A percentile compares a stretch with the other conserved stretches of the same genome.
These are phyloP conservation scores for Lytechinus variegatus DNA, from an alignment of 35 echinoderm and acorn worm genomes.

Conservation along the genomic window DNA sequence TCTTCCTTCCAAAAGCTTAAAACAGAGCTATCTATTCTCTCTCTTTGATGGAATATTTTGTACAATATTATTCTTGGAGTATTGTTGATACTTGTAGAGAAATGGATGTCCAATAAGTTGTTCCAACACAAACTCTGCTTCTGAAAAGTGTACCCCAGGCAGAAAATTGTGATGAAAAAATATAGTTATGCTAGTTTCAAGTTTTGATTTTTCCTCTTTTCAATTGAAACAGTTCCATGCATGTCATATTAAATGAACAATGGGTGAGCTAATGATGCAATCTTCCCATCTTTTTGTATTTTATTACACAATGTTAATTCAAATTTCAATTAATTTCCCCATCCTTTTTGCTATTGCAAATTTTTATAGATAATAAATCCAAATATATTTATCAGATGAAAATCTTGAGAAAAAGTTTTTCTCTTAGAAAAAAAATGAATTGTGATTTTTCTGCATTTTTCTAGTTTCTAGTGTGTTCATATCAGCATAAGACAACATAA, in stretches of 20 bases:
- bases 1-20: slow-evolving; percentile 26
- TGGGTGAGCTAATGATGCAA: too few species aligned
- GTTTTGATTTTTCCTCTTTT: too few species aligned
- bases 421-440: background rate
- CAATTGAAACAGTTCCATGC: too few species aligned
- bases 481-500: background rate
- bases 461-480: background rate
- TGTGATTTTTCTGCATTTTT: background rate
- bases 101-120: too few species aligned
- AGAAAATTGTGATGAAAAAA: too few species aligned
- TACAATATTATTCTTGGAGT: too few species aligned
- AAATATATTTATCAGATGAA: background rate
- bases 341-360: background rate
- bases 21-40: background rate
- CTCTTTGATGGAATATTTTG: background rate
- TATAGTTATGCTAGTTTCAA: too few species aligned
- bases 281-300: too few species aligned
- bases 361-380: background rate
- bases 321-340: background rate
- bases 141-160: too few species aligned
- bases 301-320: background rate
- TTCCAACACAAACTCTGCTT: too few species aligned
- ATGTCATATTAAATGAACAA: too few species aligned
- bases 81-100: too few species aligned
- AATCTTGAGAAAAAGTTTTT: background rate